A percentile compares a stretch with the other conserved stretches of the same genome.
These are phyloP conservation scores for Noctilio leporinus DNA, from an alignment of 2,113 vertebrate genomes.

Conservation along the genomic window DNA sequence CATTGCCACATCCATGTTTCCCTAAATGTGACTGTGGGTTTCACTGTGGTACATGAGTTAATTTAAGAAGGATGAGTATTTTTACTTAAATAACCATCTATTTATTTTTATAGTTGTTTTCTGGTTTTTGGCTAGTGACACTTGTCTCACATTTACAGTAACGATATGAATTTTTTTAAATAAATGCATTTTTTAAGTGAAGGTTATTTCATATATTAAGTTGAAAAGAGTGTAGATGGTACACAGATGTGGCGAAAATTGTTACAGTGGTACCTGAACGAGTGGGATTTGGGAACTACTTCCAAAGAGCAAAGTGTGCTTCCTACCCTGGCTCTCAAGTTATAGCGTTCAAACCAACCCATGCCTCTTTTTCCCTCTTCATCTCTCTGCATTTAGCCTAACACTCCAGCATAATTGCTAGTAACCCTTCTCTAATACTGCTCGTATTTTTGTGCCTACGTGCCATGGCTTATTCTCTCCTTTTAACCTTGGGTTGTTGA, in stretches of 20 bases:
- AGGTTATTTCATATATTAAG: neutral
- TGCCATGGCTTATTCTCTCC: neutral
- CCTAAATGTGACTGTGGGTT: neutral
- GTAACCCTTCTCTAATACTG: neutral
- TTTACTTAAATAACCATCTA: neutral
- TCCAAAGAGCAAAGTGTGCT: neutral
- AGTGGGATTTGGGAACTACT: neutral
- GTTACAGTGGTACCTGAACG: neutral
- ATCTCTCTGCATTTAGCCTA: neutral
- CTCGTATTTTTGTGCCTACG: neutral
- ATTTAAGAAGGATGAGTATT: neutral
- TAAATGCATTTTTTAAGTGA: neutral
- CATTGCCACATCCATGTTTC: neutral
- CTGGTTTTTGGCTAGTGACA: neutral
- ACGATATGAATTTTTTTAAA: neutral
- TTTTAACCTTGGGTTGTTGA: neutral
- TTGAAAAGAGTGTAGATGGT: neutral
- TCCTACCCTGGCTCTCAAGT: fast-evolving
- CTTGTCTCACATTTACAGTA: neutral
- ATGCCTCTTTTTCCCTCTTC: neutral
- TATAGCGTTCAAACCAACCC: neutral
- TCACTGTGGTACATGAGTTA: neutral
- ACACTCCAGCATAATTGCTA: fast-evolving
- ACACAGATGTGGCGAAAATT: neutral
- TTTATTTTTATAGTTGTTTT: neutral